A percentile compares a stretch with the other conserved stretches of the same genome.
These are phyloP conservation scores for Parochlus steinenii DNA, from an alignment of 2,888 invertebrate species.

Conservation along the genomic window DNA sequence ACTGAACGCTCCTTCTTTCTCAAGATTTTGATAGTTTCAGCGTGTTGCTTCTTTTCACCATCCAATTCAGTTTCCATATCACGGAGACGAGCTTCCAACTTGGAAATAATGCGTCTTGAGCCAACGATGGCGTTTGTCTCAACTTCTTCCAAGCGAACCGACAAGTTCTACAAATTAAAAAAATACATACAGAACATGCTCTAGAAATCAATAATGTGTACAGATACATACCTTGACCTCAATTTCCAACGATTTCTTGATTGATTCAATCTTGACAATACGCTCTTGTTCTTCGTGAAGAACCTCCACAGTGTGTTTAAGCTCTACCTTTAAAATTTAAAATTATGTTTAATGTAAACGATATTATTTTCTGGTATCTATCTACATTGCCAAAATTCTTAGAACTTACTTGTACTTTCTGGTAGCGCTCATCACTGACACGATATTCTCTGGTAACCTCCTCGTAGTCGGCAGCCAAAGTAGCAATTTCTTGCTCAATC, in stretches of 20 bases:
- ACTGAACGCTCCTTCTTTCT: slow-evolving; percentile 96
- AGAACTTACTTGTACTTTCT: slow-evolving; percentile 55
- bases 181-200: neutral
- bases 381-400: neutral
- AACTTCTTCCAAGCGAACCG: slow-evolving; percentile 85
- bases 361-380: neutral
- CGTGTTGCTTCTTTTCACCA: slow-evolving; percentile 92
- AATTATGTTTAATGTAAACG: slow-evolving; percentile 9
- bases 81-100: slow-evolving; percentile 87
- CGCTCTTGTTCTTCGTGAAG: slow-evolving; percentile 94
- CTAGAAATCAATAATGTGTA: neutral
- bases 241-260: slow-evolving; percentile 94
- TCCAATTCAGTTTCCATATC: slow-evolving; percentile 89
- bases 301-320: slow-evolving; percentile 86
- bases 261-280: slow-evolving; percentile 90
- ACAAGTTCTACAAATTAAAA: slow-evolving; percentile 45
- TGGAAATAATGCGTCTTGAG: slow-evolving; percentile 93
- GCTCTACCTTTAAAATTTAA: slow-evolving; percentile 46
- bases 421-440: slow-evolving; percentile 86
- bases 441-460: slow-evolving; percentile 93
- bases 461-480: slow-evolving; percentile 90
- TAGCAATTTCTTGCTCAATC: slow-evolving; percentile 83
- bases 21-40: slow-evolving; percentile 92
- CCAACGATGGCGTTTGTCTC: slow-evolving; percentile 94
- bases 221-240: slow-evolving; percentile 62